Evolutionary conservation across 64 coral and sea anemone species (phyloP).

Genomic region (Astreopora myriophthalma): DNA sequence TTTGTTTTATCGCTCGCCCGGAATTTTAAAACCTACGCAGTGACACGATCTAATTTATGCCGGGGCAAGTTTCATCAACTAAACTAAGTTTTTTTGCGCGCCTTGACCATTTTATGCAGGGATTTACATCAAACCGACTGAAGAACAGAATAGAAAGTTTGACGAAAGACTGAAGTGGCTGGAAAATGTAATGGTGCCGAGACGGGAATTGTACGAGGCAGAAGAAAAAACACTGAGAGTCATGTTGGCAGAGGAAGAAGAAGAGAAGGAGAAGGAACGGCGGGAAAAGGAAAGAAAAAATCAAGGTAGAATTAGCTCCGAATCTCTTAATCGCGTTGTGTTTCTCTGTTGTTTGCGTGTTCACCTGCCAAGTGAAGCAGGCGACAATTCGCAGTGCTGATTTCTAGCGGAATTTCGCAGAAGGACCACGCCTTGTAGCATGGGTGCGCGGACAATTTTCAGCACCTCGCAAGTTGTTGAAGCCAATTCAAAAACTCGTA

Average conservation of each 20-base stretch:
- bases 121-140: conserved; percentile 71
- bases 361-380: no score
- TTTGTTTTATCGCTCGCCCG: no score
- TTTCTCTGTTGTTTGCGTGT: no score
- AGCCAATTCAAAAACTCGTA: no score
- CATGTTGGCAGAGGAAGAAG: conserved; percentile 93
- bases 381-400: no score
- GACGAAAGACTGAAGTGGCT: conserved; percentile 53
- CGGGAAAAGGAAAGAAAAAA: conserved; percentile 78
- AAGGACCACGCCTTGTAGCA: no score
- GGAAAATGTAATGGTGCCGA: conserved; percentile 73
- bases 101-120: conserved; percentile 62
- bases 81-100: no score
- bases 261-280: conserved; percentile 86
- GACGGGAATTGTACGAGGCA: conserved; percentile 68
- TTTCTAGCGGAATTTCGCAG: no score
- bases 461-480: not conserved
- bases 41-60: no score
- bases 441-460: not conserved
- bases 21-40: no score
- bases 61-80: no score
- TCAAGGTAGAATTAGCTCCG: conserved; percentile 1
- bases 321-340: not conserved
- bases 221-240: conserved; percentile 93
- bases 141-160: conserved; percentile 70